These are phyloP conservation scores for Hipposideros armiger DNA, from an alignment of 2,113 vertebrate genomes.

Conservation along the genomic window DNA sequence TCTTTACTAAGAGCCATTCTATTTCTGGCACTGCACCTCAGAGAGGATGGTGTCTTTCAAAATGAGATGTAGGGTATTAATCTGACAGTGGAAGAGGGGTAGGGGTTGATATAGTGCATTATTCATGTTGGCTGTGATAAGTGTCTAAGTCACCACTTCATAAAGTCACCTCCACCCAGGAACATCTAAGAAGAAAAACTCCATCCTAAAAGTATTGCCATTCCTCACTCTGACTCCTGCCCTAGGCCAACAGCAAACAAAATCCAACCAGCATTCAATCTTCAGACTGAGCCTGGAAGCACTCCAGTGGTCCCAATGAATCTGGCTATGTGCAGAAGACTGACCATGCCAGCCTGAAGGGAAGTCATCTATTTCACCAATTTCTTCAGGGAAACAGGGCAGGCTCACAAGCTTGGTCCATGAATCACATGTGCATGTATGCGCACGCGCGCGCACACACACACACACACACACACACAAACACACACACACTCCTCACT, in stretches of 20 bases:
- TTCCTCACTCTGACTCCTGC: not conserved
- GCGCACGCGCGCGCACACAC: not conserved
- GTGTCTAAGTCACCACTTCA: not conserved
- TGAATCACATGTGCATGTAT: too few species aligned
- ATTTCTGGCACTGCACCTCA: not conserved
- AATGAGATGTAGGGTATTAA: not conserved
- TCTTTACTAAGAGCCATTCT: not conserved
- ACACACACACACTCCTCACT: not conserved
- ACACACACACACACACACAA: not conserved
- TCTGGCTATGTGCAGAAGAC: not conserved
- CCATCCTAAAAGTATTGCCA: not conserved
- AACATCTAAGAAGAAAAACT: not conserved
- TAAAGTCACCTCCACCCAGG: not conserved
- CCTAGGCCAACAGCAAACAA: not conserved
- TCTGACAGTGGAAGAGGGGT: not conserved
- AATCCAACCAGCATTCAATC: not conserved
- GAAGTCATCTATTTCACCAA: not conserved
- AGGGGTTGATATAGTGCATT: not conserved
- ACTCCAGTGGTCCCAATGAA: not conserved
- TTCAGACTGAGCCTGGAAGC: not conserved
- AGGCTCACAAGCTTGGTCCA: not conserved
- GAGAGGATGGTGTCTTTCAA: not conserved
- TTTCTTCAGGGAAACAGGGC: not conserved
- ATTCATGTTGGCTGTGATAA: not conserved
- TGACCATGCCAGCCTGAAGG: not conserved